Percentiles rank a stretch among this genome's conserved stretches.
Conservation (phyloP, 64 coral and sea anemone species). For the Hydrozoanthus tunicans region DNA sequence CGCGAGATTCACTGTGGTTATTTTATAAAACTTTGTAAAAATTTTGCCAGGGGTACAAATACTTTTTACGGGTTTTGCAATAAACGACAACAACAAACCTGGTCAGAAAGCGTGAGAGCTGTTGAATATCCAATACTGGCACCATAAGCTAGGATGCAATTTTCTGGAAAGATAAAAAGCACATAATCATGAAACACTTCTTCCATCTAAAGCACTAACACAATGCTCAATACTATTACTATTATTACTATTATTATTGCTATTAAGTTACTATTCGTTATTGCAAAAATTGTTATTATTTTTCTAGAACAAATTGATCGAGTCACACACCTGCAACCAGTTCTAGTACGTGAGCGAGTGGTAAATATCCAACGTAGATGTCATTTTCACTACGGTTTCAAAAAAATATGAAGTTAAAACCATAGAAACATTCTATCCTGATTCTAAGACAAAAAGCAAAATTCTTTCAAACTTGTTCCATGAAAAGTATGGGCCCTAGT, state of each 20-base stretch:
- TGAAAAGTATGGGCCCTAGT: too few relatives aligned
- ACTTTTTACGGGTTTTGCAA: not conserved
- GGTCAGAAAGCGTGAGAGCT: slow-evolving; percentile 85
- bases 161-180: slow-evolving; percentile 62
- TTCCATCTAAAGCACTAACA: too few relatives aligned
- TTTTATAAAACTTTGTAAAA: not conserved
- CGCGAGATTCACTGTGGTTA: not conserved
- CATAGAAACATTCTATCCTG: not conserved
- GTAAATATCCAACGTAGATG: slow-evolving; percentile 95
- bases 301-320: too few relatives aligned
- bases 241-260: too few relatives aligned
- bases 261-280: too few relatives aligned
- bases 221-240: too few relatives aligned
- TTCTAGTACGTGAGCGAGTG: slow-evolving; percentile 92
- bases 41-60: not conserved
- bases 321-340: slow-evolving; percentile 55
- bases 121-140: slow-evolving; percentile 89
- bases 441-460: not conserved
- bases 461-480: too few relatives aligned
- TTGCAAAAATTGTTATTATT: too few relatives aligned
- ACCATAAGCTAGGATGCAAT: slow-evolving; percentile 75
- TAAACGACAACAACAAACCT: slow-evolving; percentile 27
- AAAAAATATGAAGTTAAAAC: not conserved
- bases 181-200: not conserved
- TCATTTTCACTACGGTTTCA: slow-evolving; percentile 77